Percentiles rank a stretch among this genome's conserved stretches.
phyloP scores from a whole-genome alignment of 2,888 invertebrate genomes.

The Caenorhabditis parvicauda region DNA sequence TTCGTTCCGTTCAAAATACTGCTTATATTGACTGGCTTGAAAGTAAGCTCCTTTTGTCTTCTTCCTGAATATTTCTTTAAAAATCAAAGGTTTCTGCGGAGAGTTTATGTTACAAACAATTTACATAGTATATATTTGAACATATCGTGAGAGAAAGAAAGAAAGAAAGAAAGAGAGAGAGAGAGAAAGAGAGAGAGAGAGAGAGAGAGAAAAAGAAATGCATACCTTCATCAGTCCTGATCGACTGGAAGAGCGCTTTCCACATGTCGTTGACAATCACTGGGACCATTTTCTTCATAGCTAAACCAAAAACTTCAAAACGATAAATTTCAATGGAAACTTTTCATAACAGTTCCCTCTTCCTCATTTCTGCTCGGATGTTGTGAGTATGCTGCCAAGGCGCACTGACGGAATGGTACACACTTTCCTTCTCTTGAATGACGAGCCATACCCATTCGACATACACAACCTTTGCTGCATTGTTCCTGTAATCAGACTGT shows the following conservation, averaged over 20 bases:
- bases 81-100: too few species aligned
- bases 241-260: conserved; percentile 29
- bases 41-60: too few species aligned
- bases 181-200: conserved; percentile 1
- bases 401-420: conserved; percentile 19
- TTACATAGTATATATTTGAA: too few species aligned
- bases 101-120: too few species aligned
- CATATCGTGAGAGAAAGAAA: conserved; percentile 14
- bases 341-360: conserved; percentile 29
- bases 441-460: conserved; percentile 21
- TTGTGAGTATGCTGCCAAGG: conserved; percentile 14
- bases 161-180: not conserved
- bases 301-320: conserved; percentile 24
- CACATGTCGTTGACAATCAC: conserved; percentile 37
- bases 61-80: too few species aligned
- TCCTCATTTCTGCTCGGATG: conserved; percentile 14
- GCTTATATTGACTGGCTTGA: too few species aligned
- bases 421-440: conserved; percentile 14
- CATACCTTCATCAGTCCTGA: conserved; percentile 1
- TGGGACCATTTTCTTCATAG: conserved; percentile 35
- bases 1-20: too few species aligned
- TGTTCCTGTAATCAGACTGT: conserved; percentile 15
- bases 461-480: conserved; percentile 28
- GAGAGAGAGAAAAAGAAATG: not conserved
- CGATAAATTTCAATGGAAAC: conserved; percentile 4